Conservation (phyloP, 1,140 invertebrate species). For the Diorhabda elongata region DNA sequence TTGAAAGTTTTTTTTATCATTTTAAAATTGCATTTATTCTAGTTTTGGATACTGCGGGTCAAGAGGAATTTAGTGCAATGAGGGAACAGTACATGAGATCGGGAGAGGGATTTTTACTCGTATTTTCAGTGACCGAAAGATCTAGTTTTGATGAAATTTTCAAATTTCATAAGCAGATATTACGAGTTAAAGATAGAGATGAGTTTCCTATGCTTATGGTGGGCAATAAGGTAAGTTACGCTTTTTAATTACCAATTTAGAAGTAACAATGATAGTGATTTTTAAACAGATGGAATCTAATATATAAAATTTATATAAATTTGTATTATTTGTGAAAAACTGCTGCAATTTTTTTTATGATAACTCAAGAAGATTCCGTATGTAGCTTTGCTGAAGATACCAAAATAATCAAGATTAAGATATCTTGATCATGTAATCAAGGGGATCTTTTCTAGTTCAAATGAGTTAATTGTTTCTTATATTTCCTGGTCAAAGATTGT, state of each 20-base stretch:
- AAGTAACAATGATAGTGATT: too few species aligned
- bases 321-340: too few species aligned
- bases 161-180: constrained; percentile 90
- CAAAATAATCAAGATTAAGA: too few species aligned
- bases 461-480: too few species aligned
- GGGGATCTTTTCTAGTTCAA: too few species aligned
- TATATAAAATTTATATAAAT: too few species aligned
- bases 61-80: constrained; percentile 98
- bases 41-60: constrained; percentile 92
- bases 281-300: too few species aligned
- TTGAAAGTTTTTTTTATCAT: not conserved
- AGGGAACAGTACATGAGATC: constrained; percentile 94
- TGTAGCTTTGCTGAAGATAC: too few species aligned
- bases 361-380: too few species aligned
- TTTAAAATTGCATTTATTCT: constrained; percentile 18
- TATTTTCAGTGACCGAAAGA: constrained; percentile 87
- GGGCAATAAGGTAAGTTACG: constrained; percentile 71
- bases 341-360: too few species aligned
- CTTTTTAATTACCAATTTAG: not conserved
- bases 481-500: too few species aligned
- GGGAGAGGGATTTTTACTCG: constrained; percentile 92
- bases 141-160: constrained; percentile 91
- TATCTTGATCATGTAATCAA: too few species aligned
- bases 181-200: constrained; percentile 89
- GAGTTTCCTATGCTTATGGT: constrained; percentile 96